Evolutionary conservation across 2,888 invertebrate species (phyloP), one percentile per base, ranked within the genome.

Genomic region (Serrognathus titanus): DNA sequence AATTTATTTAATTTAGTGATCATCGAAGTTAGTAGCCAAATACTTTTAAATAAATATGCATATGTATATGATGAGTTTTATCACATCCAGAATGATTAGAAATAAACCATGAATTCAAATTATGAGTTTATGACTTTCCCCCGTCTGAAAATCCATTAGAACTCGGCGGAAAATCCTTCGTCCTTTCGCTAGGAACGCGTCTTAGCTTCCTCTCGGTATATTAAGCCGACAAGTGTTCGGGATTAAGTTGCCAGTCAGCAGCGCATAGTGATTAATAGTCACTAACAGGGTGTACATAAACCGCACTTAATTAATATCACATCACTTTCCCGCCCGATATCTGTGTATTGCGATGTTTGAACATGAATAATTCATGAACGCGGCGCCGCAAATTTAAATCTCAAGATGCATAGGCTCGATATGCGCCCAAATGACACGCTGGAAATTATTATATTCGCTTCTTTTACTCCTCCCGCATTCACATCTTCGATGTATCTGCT

Each of bases 291-390:
- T 67, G 66, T 71, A 69, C 68, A 70, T 67, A 69, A 68, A 68
- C 71, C 68, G 60, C 63, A 68, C 69, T 73, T 73, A 74, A 74
- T 74, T 74, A 74, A 73, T 72, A 73, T 70, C 71, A 66, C 71
- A 74, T 74, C 72, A 71, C 66, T 69, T 63, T 63, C 66, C 63
- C 61, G 67, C 63, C 69, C 69, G 69, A 72, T 71, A 71, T 70
- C 71, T 71, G 64, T 66, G 65, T 70, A 70, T 69, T 68, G 69
- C 68, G 66, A 67, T 70, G 71, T 71, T 69, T 69, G 68, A 69
- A 68, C 65, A 68, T 74, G 73, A 73, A 74, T 74, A 67, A 74
- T 74, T 73, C 72, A 74, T 74, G 68, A 69, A 67, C 66, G 62
- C 63, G 68, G 66, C 64, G 68, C 66, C 66, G 68, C 68, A 69